Conservation (phyloP, 1,140 invertebrate species). For the Phocides pigmalion region DNA sequence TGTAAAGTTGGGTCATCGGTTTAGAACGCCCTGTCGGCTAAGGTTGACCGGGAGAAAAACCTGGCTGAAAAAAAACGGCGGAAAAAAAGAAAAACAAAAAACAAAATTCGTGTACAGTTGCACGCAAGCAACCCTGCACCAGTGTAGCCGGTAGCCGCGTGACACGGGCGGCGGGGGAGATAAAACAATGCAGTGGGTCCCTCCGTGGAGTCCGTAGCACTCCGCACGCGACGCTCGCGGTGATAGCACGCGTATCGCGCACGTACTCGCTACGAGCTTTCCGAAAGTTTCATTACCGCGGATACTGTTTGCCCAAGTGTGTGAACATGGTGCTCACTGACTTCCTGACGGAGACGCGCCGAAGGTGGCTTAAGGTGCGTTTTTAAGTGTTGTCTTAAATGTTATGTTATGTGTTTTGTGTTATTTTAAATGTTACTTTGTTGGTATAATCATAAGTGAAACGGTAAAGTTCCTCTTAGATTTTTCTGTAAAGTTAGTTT, state of each 20-base stretch:
- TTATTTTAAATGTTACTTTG: background rate
- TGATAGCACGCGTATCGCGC: background rate
- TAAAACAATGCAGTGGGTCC: slow-evolving; percentile 17
- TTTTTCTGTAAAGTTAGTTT: no score
- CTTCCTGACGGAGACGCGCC: slow-evolving; percentile 68
- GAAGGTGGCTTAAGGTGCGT: slow-evolving; percentile 72
- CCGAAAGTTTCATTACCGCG: background rate
- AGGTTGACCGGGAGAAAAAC: no score
- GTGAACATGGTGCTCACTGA: slow-evolving; percentile 69
- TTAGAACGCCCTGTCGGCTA: no score
- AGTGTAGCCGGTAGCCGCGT: no score
- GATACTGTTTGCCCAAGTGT: slow-evolving; percentile 6
- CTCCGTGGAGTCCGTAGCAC: background rate
- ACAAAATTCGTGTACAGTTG: background rate
- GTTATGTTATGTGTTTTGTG: slow-evolving; percentile 7
- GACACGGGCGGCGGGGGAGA: slow-evolving; percentile 6
- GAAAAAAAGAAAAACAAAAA: no score
- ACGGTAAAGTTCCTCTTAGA: no score
- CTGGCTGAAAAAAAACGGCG: no score
- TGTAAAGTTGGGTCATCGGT: no score
- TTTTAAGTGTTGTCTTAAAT: slow-evolving; percentile 13
- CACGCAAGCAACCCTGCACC: background rate
- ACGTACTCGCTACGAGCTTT: slow-evolving; percentile 13
- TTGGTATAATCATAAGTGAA: background rate
- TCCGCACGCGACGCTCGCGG: slow-evolving; percentile 24